Evolutionary conservation across 2,888 invertebrate genomes (phyloP), one percentile per base, ranked within the genome.

Genomic region (Myathropa florea): DNA sequence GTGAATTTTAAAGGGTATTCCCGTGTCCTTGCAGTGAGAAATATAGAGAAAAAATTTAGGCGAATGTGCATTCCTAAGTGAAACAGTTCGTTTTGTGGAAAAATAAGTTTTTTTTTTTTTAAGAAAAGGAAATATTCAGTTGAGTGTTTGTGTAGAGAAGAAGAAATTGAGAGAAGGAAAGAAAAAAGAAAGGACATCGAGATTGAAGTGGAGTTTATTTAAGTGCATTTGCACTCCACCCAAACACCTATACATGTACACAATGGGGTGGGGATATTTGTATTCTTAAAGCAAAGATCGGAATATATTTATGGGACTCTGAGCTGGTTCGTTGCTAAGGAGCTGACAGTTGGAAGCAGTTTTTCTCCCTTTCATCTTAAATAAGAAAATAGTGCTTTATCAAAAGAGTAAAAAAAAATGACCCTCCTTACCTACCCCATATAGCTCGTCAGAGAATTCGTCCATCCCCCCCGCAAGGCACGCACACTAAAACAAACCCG

Each of bases 171-270:
- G 39, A 59, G 30, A 57, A 59, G 23, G 18, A 75, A 39, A 36
- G 24, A 73, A 33, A 2, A 59, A 59, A 75, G 61, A 83, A 63
- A 59, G 67, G 57, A 73, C 72, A 78, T 73, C 71, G 46, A 28
- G 33, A 77, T 78, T 78, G 36, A 86, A 78, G 83, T 82, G 85
- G 39, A 82, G 73, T 82, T 82, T 86, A 77, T 78, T 82, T 75
- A 79, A 78, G 86, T 86, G 83, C 86, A 83, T 75, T 83, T 83
- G 86, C 86, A 86, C 86, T 86, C 73, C 86, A 79, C 86, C 86
- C 86, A 78, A 83, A 64, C 64, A 86, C 64, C 30, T 24, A 70
- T 65, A 77, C 81, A 72, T 53, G 1, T 36, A 83, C 21, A 72
- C 26, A 46, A 73, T 18, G 72, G 78, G 70, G 65, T 77, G 77